phyloP scores from a whole-genome alignment of 2,888 invertebrate species.

The Venustoraphidia nigricollis region DNA sequence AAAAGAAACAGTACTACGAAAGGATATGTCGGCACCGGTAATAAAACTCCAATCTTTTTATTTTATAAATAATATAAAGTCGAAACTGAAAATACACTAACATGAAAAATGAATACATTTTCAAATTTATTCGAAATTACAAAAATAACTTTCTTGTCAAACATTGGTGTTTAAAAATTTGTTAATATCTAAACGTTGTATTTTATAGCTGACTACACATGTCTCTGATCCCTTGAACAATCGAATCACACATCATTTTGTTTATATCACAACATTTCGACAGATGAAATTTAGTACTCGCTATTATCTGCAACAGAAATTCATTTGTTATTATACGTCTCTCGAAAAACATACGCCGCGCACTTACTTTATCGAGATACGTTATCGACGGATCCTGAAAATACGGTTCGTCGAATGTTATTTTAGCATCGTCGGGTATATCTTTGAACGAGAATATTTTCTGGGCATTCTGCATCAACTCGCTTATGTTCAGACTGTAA shows the following conservation, averaged over 20 bases:
- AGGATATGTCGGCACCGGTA: no score
- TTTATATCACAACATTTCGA: conserved; percentile 22
- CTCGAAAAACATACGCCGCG: not conserved
- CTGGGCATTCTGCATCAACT: conserved; percentile 26
- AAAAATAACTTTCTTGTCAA: no score
- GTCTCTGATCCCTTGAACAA: conserved; percentile 17
- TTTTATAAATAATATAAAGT: no score
- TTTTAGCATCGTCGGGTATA: conserved; percentile 15
- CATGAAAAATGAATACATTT: no score
- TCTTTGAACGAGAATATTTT: conserved; percentile 22
- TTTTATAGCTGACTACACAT: conserved; percentile 8
- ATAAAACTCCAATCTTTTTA: no score
- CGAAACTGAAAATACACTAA: no score
- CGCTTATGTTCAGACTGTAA: conserved; percentile 20
- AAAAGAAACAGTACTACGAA: no score
- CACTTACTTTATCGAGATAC: conserved; percentile 37
- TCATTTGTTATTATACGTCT: not conserved
- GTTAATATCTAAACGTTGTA: no score
- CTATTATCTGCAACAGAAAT: conserved; percentile 31
- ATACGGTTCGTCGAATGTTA: conserved; percentile 27
- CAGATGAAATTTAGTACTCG: conserved; percentile 37
- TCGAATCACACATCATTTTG: conserved; percentile 22
- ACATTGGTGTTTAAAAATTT: no score
- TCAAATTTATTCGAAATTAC: no score
- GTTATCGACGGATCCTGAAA: conserved; percentile 35